Percentiles rank a stretch among this genome's conserved stretches.
Evolutionary conservation across 2,113 vertebrate genomes (phyloP).

Genomic region (Phyllostomus discolor): DNA sequence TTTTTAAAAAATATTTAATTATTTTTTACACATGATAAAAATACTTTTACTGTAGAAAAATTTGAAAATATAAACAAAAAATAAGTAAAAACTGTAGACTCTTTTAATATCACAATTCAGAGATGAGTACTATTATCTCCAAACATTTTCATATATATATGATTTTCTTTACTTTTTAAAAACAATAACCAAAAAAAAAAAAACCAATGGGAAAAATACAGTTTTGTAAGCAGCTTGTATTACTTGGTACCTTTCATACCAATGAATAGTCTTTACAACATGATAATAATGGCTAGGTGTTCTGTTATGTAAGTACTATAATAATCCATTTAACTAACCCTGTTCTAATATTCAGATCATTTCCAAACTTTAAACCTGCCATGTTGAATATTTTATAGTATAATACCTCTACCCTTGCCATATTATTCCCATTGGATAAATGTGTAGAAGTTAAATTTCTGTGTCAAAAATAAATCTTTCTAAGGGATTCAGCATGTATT

Average conservation of each 20-base stretch:
- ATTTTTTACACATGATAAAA: constrained; percentile 11
- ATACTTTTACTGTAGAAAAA: neutral
- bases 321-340: neutral
- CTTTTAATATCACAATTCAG: neutral
- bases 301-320: neutral
- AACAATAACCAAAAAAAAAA: neutral
- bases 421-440: neutral
- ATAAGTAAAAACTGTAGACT: neutral
- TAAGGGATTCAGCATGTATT: neutral
- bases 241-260: neutral
- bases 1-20: neutral
- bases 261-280: neutral
- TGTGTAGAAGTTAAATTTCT: neutral
- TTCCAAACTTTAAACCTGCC: neutral
- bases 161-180: neutral
- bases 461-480: neutral
- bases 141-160: neutral
- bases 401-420: neutral
- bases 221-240: neutral
- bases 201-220: neutral
- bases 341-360: neutral
- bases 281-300: neutral
- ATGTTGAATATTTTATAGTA: neutral
- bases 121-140: neutral
- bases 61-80: neutral